phyloP scores from a whole-genome alignment of 1,140 invertebrate genomes.

The Saccostrea cuccullata region DNA sequence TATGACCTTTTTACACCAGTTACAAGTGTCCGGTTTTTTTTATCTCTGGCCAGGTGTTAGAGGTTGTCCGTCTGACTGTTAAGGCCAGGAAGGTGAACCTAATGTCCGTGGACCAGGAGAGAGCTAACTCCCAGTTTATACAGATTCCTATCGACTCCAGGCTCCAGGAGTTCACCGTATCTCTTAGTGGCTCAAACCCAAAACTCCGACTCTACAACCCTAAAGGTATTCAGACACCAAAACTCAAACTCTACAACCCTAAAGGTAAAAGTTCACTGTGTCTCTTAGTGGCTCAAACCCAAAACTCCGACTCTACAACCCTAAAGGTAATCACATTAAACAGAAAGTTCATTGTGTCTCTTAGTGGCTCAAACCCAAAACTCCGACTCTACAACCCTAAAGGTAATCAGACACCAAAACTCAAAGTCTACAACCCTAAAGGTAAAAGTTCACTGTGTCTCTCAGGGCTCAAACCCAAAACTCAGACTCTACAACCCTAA shows the following conservation, averaged over 20 bases:
- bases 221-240: slow-evolving; percentile 63
- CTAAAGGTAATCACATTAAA: slow-evolving; percentile 65
- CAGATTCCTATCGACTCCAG: slow-evolving; percentile 83
- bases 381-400: neutral
- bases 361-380: slow-evolving; percentile 79
- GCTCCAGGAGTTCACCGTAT: slow-evolving; percentile 84
- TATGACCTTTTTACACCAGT: too few relatives aligned
- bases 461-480: neutral
- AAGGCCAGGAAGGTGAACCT: slow-evolving; percentile 83
- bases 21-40: neutral
- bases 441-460: too few relatives aligned
- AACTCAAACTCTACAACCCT: neutral
- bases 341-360: slow-evolving; percentile 42
- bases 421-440: neutral
- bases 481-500: neutral
- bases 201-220: slow-evolving; percentile 70
- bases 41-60: slow-evolving; percentile 80
- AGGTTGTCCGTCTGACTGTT: slow-evolving; percentile 83
- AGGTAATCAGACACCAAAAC: neutral
- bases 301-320: slow-evolving; percentile 69
- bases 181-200: slow-evolving; percentile 83
- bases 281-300: slow-evolving; percentile 83
- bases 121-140: slow-evolving; percentile 64
- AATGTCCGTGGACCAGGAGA: slow-evolving; percentile 70
- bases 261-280: slow-evolving; percentile 82